Evolutionary conservation across 2,113 vertebrate species (phyloP), one percentile per base, ranked within the genome.

Genomic region (Elgaria multicarinata): DNA sequence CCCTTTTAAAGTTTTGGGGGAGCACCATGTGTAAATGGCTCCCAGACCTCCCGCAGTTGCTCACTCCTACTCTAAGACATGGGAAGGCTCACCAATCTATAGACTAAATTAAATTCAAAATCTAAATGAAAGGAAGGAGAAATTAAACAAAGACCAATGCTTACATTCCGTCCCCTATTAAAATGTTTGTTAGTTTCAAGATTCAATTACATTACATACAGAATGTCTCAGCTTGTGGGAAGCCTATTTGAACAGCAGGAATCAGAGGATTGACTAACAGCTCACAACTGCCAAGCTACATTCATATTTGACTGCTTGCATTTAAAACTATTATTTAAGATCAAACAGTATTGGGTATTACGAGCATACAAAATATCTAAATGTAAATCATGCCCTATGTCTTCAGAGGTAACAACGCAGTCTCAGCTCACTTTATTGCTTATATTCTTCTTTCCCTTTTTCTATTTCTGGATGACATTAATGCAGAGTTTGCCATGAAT

Each of bases 381-480:
- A 90, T 24, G 71, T 66, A 85, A 91, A 78, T 0, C 1, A 36
- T 87, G 72, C 87, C 80, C 75, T 58, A 85, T 55, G 83, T 13
- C 77, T 87, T 87, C 90, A 82, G 79, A 0, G 13, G 44, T 36
- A 90, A 89, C 24, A 72, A 71, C 28, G 9, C 8, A 77, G 9
- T 20, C 87, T 93, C 79, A 33, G 87, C 66, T 26, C 58, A 81
- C 76, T 88, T 77, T 67, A 67, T 74, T 93, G 87, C 72, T 67
- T 75, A 92, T 31, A 46, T 18, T 3, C n/a, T 92, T 90, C 50
- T 82, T 77, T 62, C 31, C 85, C 69, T 91, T 67, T 28, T 87
- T 90, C 74, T 91, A 92, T 93, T 94, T 92, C 90, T 93, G 83
- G 84, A 83, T 92, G 92, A 86, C 42, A 90, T 93, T 91, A 96